A percentile compares a stretch with the other conserved stretches of the same genome.
Evolutionary conservation across 2,888 invertebrate genomes (phyloP).

Genomic region (Agapostemon virescens): DNA sequence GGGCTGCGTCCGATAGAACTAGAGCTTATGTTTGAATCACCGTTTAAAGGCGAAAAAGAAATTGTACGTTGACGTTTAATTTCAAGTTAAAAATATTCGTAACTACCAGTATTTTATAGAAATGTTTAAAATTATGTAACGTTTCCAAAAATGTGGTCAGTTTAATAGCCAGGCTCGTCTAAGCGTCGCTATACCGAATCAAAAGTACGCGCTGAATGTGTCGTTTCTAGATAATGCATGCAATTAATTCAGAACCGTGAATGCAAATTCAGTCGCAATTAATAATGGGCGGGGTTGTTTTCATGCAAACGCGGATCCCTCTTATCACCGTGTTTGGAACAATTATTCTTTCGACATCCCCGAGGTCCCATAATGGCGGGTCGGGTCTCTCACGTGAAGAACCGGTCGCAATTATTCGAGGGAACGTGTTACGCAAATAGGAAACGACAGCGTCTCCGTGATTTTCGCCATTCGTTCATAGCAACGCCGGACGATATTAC

Average conservation of each 20-base stretch:
- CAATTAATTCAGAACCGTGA: not conserved
- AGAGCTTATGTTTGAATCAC: not conserved
- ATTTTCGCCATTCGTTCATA: conserved; percentile 49
- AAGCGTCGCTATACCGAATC: not conserved
- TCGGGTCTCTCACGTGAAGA: not conserved
- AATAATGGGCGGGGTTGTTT: not conserved
- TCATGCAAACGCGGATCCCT: not conserved
- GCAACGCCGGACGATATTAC: conserved; percentile 42
- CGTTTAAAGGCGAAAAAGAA: not conserved
- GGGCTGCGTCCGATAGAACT: not conserved
- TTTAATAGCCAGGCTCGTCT: not conserved
- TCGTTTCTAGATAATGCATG: not conserved
- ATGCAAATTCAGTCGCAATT: not conserved
- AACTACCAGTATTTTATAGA: too few species aligned
- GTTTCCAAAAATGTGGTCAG: too few species aligned
- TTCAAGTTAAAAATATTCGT: not conserved
- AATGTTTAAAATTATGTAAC: too few species aligned
- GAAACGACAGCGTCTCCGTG: conserved; percentile 17
- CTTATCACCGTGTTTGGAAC: not conserved
- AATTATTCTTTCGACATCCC: not conserved
- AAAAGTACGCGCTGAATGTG: not conserved
- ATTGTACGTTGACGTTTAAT: not conserved
- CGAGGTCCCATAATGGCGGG: not conserved
- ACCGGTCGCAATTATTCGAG: not conserved
- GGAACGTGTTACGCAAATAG: conserved; percentile 7